These are phyloP conservation scores for Paguma larvata DNA, from an alignment of 2,797 vertebrate genomes.

Conservation along the genomic window DNA sequence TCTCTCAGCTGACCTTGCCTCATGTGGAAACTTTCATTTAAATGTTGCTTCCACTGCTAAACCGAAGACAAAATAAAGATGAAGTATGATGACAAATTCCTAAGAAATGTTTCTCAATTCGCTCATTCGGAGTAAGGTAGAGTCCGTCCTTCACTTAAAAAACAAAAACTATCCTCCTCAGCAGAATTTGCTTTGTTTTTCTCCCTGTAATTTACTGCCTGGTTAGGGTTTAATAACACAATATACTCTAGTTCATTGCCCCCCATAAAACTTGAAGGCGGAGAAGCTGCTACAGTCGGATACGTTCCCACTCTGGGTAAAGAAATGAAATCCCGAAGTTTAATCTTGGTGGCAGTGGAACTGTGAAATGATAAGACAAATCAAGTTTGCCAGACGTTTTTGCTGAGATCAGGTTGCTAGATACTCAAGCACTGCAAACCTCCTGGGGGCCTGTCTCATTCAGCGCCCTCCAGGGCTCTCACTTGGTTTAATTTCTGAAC, in stretches of 20 bases:
- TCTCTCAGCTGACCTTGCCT: not conserved
- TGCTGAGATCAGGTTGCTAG: conserved; percentile 40
- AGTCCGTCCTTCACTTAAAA: not conserved
- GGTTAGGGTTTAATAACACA: conserved; percentile 59
- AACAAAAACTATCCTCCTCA: not conserved
- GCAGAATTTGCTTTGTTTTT: conserved; percentile 63
- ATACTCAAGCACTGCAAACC: not conserved
- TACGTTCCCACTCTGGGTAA: not conserved
- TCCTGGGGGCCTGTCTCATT: not conserved
- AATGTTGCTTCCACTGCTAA: conserved; percentile 22
- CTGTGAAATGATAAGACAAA: conserved; percentile 61
- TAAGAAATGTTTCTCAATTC: conserved; percentile 39
- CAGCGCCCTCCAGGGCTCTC: not conserved
- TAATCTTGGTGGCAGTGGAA: conserved; percentile 18
- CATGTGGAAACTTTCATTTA: conserved; percentile 15
- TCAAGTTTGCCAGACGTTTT: conserved; percentile 23
- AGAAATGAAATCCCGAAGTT: conserved; percentile 57
- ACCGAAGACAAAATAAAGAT: conserved; percentile 54
- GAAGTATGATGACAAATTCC: conserved; percentile 35
- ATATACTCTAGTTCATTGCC: conserved; percentile 8
- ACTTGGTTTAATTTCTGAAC: not conserved
- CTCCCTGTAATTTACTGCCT: conserved; percentile 56
- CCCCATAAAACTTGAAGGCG: conserved; percentile 34
- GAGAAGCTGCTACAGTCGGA: not conserved
- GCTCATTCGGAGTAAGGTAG: conserved; percentile 18